A percentile compares a stretch with the other conserved stretches of the same genome.
Evolutionary conservation across 2,113 vertebrate genomes (phyloP).

Genomic region (Tupaia chinensis): DNA sequence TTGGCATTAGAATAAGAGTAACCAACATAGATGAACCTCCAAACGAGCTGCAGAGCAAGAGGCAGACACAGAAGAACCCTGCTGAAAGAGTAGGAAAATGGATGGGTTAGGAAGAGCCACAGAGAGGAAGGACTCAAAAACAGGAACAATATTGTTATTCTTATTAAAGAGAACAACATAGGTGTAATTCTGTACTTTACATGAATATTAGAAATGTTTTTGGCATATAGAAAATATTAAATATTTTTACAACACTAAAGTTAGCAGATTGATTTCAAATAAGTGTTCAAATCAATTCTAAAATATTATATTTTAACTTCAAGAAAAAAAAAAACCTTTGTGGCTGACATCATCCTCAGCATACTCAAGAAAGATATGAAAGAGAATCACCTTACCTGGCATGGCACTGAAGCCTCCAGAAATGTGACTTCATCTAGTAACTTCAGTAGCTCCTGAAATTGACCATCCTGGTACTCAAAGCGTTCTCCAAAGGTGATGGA

Average conservation of each 20-base stretch:
- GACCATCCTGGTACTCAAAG: conserved; percentile 91
- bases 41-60: not conserved
- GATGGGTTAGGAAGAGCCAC: not conserved
- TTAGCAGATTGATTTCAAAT: not conserved
- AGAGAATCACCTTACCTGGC: conserved; percentile 82
- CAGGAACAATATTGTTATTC: not conserved
- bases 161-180: not conserved
- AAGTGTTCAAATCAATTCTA: not conserved
- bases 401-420: conserved; percentile 78
- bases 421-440: conserved; percentile 85
- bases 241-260: not conserved
- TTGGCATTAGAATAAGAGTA: not conserved
- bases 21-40: not conserved
- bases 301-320: not conserved
- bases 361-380: not conserved
- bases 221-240: not conserved
- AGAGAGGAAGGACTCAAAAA: not conserved
- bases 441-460: conserved; percentile 89
- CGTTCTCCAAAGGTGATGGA: conserved; percentile 92
- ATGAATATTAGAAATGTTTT: not conserved
- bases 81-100: not conserved
- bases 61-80: not conserved
- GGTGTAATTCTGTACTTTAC: not conserved
- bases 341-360: not conserved
- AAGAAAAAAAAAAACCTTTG: not conserved